Evolutionary conservation across 2,888 invertebrate genomes (phyloP).

Genomic region (Carterocephalus palaemon): DNA sequence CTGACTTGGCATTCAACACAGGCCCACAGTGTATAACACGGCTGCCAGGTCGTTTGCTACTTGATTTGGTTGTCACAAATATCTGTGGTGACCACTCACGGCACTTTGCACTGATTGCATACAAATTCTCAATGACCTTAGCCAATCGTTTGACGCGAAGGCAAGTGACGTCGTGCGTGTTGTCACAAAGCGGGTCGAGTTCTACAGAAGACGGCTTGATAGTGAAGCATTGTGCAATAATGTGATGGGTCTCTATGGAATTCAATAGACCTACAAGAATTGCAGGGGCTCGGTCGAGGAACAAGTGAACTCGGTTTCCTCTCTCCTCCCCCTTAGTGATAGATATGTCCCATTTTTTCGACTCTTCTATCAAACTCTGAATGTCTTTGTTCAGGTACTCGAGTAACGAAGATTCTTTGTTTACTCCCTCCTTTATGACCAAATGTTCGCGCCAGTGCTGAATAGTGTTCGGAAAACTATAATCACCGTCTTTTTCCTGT

Average conservation of each 20-base stretch:
- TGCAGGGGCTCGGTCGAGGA: slow-evolving; percentile 63
- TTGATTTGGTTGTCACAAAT: slow-evolving; percentile 63
- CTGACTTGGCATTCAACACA: slow-evolving; percentile 78
- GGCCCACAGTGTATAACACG: slow-evolving; percentile 75
- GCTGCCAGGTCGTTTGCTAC: slow-evolving; percentile 37
- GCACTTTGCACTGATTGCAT: slow-evolving; percentile 35
- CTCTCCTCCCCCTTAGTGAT: slow-evolving; percentile 58
- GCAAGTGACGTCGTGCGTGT: slow-evolving; percentile 46
- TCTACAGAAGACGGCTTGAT: slow-evolving; percentile 33
- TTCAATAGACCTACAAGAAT: slow-evolving; percentile 48
- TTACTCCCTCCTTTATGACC: slow-evolving; percentile 28
- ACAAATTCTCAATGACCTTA: slow-evolving; percentile 51
- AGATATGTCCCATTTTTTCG: slow-evolving; percentile 67
- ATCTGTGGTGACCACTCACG: slow-evolving; percentile 31
- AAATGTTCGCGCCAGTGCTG: slow-evolving; percentile 77
- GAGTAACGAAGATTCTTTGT: slow-evolving; percentile 40
- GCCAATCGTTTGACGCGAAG: slow-evolving; percentile 52
- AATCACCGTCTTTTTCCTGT: slow-evolving; percentile 78
- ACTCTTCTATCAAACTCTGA: slow-evolving; percentile 55
- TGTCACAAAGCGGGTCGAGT: slow-evolving; percentile 47
- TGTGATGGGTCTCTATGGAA: slow-evolving; percentile 40
- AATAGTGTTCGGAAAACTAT: slow-evolving; percentile 80
- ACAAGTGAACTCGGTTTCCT: slow-evolving; percentile 71
- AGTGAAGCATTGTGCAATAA: slow-evolving; percentile 40
- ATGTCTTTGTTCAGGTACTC: slow-evolving; percentile 49